Conservation (phyloP, 2,888 invertebrate species). For the Dioctria rufipes region DNA sequence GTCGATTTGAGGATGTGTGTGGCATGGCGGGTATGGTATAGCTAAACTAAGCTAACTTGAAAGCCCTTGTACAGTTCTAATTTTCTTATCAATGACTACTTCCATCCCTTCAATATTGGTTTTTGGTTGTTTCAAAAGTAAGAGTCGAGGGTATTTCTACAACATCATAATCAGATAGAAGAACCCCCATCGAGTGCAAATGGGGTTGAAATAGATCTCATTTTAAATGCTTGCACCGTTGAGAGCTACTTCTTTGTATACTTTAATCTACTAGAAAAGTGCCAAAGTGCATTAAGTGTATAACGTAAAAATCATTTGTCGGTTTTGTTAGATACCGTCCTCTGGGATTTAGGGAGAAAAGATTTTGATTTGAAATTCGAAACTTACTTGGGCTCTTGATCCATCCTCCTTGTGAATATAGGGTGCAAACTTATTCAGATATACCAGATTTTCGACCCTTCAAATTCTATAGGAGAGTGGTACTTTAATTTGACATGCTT, state of each 20-base stretch:
- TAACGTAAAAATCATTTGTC: conserved; percentile 41
- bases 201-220: conserved; percentile 45
- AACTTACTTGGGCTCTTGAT: neutral
- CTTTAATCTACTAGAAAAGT: conserved; percentile 36
- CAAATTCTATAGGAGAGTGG: neutral
- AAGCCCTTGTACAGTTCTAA: conserved; percentile 16
- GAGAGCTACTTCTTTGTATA: conserved; percentile 34
- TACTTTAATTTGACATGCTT: neutral
- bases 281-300: conserved; percentile 40
- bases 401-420: neutral
- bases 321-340: conserved; percentile 35
- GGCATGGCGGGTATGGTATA: neutral
- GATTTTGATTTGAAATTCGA: conserved; percentile 37
- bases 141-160: conserved; percentile 11
- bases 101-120: conserved; percentile 38
- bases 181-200: conserved; percentile 33
- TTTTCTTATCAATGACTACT: conserved; percentile 34
- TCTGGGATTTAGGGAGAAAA: conserved; percentile 27
- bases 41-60: neutral
- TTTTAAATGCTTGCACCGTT: conserved; percentile 47
- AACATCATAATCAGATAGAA: conserved; percentile 43
- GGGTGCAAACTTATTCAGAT: conserved; percentile 15
- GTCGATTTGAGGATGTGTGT: neutral
- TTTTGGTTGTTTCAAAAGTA: conserved; percentile 35
- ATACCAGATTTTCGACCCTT: neutral